Conservation (phyloP, 2,797 vertebrate species). For the Acrossocheilus fasciatus region DNA sequence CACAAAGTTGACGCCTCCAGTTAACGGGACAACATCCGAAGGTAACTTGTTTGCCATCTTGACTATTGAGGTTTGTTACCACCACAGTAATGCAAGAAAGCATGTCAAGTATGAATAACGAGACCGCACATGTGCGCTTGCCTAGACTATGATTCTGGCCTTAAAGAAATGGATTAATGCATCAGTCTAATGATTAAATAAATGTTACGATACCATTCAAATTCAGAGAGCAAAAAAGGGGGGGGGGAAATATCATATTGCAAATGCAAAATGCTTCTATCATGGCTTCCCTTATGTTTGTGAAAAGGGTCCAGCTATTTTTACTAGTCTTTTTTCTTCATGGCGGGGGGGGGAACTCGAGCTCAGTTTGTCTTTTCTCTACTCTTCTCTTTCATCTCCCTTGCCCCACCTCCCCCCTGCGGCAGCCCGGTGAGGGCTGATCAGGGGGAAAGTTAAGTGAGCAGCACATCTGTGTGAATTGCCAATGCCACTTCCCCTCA, state of each 20-base stretch:
- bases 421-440: constrained; percentile 48
- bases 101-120: not conserved
- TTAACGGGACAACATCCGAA: not conserved
- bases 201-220: not conserved
- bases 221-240: not conserved
- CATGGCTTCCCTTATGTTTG: constrained; percentile 13
- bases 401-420: constrained; percentile 47
- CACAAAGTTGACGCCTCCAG: not conserved
- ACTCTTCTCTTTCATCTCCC: constrained; percentile 48
- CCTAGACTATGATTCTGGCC: not conserved
- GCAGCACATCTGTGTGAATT: constrained; percentile 64
- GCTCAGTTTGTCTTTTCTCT: constrained; percentile 45
- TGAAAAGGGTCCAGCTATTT: constrained; percentile 15
- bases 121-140: not conserved
- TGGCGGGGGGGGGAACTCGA: constrained; percentile 9
- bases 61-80: not conserved
- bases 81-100: constrained; percentile 8
- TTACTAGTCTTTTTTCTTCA: constrained; percentile 14
- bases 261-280: not conserved
- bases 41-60: not conserved
- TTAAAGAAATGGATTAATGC: not conserved
- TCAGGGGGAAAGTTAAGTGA: constrained; percentile 63
- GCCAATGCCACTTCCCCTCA: constrained; percentile 61
- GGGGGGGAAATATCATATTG: not conserved
- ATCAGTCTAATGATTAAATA: not conserved